A percentile compares a stretch with the other conserved stretches of the same genome.
Evolutionary conservation across 2,113 vertebrate genomes (phyloP).

Genomic region (Dinomys branickii): DNA sequence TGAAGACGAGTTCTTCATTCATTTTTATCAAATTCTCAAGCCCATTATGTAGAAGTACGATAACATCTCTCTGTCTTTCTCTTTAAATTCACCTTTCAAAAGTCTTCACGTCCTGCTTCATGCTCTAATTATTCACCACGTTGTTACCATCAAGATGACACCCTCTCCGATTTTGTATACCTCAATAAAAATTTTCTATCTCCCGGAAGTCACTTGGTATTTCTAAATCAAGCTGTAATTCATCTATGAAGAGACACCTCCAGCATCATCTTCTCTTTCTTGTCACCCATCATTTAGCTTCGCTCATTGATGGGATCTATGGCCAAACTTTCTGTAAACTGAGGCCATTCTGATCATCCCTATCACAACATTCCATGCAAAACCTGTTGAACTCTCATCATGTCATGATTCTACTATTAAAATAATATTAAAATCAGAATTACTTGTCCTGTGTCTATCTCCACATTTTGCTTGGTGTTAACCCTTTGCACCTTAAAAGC

Average conservation of each 20-base stretch:
- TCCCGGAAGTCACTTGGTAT: not conserved
- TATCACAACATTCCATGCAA: not conserved
- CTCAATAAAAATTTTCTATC: not conserved
- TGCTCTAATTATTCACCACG: not conserved
- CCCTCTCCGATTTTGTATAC: not conserved
- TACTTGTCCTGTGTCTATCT: not conserved
- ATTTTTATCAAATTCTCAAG: constrained; percentile 10
- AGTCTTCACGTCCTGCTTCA: not conserved
- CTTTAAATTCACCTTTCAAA: not conserved
- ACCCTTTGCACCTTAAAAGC: not conserved
- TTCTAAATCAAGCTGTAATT: not conserved
- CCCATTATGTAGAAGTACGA: not conserved
- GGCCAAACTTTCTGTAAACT: not conserved
- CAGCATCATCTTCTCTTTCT: not conserved
- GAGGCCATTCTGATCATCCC: not conserved
- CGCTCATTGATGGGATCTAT: not conserved
- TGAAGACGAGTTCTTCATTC: not conserved
- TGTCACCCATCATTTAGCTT: not conserved
- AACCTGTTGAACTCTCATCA: not conserved
- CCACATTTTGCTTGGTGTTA: not conserved
- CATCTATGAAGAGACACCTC: not conserved
- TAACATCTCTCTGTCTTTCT: not conserved
- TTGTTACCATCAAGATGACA: not conserved
- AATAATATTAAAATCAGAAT: not conserved
- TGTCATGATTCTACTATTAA: not conserved